phyloP scores from a whole-genome alignment of 2,113 vertebrate genomes.

The Loxodonta africana region DNA sequence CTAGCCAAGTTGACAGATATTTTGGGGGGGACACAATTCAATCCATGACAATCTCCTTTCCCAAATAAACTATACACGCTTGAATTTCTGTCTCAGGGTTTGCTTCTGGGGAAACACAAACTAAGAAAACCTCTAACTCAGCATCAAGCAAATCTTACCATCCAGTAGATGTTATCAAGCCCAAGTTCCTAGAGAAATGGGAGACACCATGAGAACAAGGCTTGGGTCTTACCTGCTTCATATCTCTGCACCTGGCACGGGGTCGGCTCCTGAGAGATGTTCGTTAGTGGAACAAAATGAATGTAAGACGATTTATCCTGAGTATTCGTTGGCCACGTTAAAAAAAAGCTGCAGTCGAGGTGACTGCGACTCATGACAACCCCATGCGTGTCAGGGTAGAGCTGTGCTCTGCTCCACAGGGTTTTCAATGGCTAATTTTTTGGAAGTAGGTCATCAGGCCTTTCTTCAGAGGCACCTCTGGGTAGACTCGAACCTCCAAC shows the following conservation, averaged over 20 bases:
- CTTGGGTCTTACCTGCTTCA: neutral
- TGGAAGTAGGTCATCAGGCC: neutral
- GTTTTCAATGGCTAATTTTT: neutral
- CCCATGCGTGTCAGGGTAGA: neutral
- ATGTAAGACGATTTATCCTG: neutral
- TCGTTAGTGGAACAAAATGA: neutral
- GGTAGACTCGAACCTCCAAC: neutral
- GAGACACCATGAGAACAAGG: neutral
- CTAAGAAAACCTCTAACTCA: neutral
- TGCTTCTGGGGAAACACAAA: constrained; percentile 23
- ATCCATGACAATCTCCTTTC: too few species aligned
- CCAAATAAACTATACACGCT: neutral
- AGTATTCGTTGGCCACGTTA: neutral
- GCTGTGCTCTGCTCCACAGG: neutral
- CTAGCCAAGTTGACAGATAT: too few species aligned
- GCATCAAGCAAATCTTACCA: neutral
- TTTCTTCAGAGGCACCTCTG: neutral
- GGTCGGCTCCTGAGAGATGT: neutral
- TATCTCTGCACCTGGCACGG: neutral
- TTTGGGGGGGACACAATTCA: too few species aligned
- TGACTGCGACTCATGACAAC: neutral
- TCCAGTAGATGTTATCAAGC: neutral
- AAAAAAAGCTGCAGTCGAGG: neutral
- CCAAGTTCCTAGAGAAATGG: neutral
- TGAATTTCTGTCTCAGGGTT: neutral